phyloP scores from a whole-genome alignment of 2,797 vertebrate species.

The Hipposideros larvatus region DNA sequence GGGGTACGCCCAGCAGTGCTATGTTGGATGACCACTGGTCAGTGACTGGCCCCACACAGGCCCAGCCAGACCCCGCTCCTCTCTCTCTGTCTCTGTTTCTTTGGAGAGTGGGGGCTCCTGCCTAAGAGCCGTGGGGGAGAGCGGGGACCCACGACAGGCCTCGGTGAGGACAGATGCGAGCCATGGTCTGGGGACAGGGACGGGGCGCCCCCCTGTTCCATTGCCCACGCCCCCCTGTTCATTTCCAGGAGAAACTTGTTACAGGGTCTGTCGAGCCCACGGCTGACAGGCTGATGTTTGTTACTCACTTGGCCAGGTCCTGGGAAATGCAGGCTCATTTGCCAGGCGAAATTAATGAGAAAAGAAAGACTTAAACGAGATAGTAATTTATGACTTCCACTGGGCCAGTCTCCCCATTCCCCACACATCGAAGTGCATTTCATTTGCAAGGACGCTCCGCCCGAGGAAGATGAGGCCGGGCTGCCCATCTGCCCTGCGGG shows the following conservation, averaged over 20 bases:
- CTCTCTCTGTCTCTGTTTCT: too few species aligned
- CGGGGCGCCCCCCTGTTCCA: constrained; percentile 37
- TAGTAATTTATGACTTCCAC: constrained; percentile 83
- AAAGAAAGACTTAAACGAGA: constrained; percentile 85
- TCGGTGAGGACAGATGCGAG: accelerated
- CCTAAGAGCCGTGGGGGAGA: accelerated
- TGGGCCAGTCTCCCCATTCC: neutral
- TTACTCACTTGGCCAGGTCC: constrained; percentile 81
- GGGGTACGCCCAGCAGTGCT: accelerated
- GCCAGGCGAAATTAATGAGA: constrained; percentile 86
- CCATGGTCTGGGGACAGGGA: neutral
- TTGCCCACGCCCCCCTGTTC: constrained; percentile 32
- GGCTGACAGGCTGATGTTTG: constrained; percentile 70
- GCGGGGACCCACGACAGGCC: accelerated
- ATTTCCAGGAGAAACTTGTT: constrained; percentile 39
- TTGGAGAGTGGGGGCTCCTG: neutral
- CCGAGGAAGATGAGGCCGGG: accelerated
- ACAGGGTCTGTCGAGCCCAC: constrained; percentile 43
- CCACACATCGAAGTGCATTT: accelerated
- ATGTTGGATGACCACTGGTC: accelerated
- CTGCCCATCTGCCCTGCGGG: accelerated
- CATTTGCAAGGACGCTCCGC: accelerated
- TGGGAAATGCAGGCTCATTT: constrained; percentile 80
- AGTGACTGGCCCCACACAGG: neutral
- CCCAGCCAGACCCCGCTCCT: neutral